Percentiles rank a stretch among this genome's conserved stretches.
Conservation (phyloP, 2,888 invertebrate genomes). For the Drosophila infuscata region DNA sequence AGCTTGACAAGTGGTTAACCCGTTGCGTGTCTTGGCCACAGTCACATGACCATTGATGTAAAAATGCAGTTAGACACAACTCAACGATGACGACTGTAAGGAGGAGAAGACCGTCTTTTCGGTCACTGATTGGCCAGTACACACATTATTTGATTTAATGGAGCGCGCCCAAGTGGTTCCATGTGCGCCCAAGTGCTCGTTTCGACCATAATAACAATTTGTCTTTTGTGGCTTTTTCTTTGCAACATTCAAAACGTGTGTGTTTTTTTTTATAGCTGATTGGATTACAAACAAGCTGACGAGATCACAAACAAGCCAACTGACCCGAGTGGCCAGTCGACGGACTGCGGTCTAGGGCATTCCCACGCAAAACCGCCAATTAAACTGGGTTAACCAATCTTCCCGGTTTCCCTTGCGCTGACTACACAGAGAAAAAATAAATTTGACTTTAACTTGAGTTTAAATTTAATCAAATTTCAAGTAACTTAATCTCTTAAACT, state of each 20-base stretch:
- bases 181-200: conserved; percentile 51
- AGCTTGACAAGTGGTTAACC: conserved; percentile 66
- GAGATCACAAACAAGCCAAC: conserved; percentile 18
- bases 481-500: neutral
- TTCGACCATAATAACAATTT: conserved; percentile 63
- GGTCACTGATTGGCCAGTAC: conserved; percentile 47
- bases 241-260: conserved; percentile 29
- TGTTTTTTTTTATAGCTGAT: conserved; percentile 42
- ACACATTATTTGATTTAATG: conserved; percentile 70
- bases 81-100: conserved; percentile 23
- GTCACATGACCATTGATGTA: conserved; percentile 75
- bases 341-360: conserved; percentile 49
- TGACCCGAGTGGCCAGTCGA: conserved; percentile 11
- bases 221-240: conserved; percentile 27
- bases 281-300: conserved; percentile 49
- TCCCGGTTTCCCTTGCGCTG: conserved; percentile 45
- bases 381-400: conserved; percentile 60
- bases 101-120: conserved; percentile 36
- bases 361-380: conserved; percentile 70
- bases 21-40: conserved; percentile 49
- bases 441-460: neutral
- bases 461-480: neutral
- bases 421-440: neutral
- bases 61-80: conserved; percentile 72
- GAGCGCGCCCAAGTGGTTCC: conserved; percentile 67